Conservation (phyloP, 2,113 vertebrate genomes). For the Lampris incognitus region DNA sequence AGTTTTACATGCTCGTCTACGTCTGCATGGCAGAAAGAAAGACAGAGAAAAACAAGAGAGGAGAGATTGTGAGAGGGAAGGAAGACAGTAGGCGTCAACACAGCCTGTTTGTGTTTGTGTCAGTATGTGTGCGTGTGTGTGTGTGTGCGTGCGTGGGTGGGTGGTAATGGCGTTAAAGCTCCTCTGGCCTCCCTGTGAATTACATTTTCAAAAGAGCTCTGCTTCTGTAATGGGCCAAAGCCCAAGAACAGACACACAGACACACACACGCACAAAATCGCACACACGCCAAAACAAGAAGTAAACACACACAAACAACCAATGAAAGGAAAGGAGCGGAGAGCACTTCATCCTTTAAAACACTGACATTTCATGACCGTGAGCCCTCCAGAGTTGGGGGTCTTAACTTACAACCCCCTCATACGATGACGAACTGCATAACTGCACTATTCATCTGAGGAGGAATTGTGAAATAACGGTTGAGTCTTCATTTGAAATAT, state of each 20-base stretch:
- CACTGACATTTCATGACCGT: constrained; percentile 35
- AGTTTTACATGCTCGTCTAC: constrained; percentile 17
- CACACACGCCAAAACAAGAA: background rate
- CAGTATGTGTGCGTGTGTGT: constrained; percentile 15
- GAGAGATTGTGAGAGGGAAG: constrained; percentile 19
- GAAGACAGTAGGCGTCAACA: constrained; percentile 59
- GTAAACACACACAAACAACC: constrained; percentile 12
- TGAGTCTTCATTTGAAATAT: background rate
- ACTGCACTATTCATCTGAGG: constrained; percentile 7
- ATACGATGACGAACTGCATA: background rate
- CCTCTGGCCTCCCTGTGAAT: constrained; percentile 73
- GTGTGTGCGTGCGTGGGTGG: constrained; percentile 31
- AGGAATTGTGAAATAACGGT: background rate
- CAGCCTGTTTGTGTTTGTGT: constrained; percentile 23
- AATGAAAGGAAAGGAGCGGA: constrained; percentile 29
- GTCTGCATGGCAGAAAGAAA: constrained; percentile 25
- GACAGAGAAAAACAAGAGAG: background rate
- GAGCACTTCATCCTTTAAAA: background rate
- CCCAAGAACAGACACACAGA: constrained; percentile 42
- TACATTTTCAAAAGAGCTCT: constrained; percentile 74
- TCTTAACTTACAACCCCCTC: constrained; percentile 29
- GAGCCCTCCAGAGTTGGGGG: background rate
- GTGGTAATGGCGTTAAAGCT: constrained; percentile 72
- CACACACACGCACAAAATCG: constrained; percentile 24
- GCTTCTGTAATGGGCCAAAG: constrained; percentile 70